Base-by-base conservation (phyloP, 2,888 invertebrate genomes). In the Ichneumoninae sp. region DNA sequence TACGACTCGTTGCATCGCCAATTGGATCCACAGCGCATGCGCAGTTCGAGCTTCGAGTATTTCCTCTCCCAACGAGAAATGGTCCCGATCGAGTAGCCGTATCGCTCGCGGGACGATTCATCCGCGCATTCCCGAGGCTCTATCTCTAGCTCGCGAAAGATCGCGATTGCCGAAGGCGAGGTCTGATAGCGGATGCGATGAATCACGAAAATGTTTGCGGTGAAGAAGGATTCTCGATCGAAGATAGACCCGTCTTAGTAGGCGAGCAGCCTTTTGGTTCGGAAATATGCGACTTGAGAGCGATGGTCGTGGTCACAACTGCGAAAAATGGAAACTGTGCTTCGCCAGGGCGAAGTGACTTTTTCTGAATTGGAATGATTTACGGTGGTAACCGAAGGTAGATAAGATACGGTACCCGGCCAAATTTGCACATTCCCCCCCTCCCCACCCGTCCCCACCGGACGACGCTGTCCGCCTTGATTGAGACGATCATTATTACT, bases 401-500 rank as follows among this genome's bases (percentile, higher is more conserved):
- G 3, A 40, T 40, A 40, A 40, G 40, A 40, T 40, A 40, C 8
- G 19, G 3, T 2, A 13, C 30, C 26, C 60, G 0, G 13, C 1
- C 1, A 30, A 26, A 30, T 13, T 60, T 60, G 60, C 26, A 26
- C 30, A 26, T 60, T 10, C 13, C 13, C 10, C 10, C 10, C 40
- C 8, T 8, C 40, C 6, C 36, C 36, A 0, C 40, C 8, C 40
- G 10, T 10, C 10, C 2, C 40, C 40, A 0, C 40, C 10, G 10
- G 10, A 10, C 60, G 26, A 26, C 26, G 60, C 30, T 13, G 26
- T 60, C 13, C 16, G 26, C 13, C 13, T 26, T 60, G 60, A 71
- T 47, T 44, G 22, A 40, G 52, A 62, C 70, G 65, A 82, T 84
- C 82, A 76, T 84, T 80, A 79, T 79, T 81, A 79, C 80, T 72